Percentiles rank a stretch among this genome's conserved stretches.
phyloP scores from a whole-genome alignment of 92 coral and sea anemone species.

The Blastomussa wellsi region DNA sequence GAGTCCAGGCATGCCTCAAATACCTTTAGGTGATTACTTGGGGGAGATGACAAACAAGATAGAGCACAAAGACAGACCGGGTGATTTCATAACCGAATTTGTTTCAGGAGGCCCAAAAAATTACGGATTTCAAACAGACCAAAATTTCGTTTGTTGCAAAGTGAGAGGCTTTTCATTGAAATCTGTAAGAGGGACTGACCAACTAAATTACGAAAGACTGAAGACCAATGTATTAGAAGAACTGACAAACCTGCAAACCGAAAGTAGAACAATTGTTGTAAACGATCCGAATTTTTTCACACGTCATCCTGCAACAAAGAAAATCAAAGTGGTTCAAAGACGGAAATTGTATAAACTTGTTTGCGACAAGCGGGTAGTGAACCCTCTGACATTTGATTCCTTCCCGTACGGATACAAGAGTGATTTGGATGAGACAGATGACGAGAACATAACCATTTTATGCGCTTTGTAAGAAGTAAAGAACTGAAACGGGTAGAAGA shows the following conservation, averaged over 20 bases:
- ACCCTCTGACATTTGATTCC: neutral
- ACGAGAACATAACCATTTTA: too few relatives aligned
- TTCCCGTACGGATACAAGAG: neutral
- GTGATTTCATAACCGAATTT: constrained; percentile 6
- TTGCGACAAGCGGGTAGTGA: too few relatives aligned
- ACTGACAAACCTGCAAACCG: neutral
- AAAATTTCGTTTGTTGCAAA: constrained; percentile 6
- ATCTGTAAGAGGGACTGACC: neutral
- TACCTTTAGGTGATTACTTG: constrained; percentile 6
- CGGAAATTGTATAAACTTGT: too few relatives aligned
- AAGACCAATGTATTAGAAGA: neutral
- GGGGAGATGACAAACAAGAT: constrained; percentile 41
- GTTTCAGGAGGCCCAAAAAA: constrained; percentile 45
- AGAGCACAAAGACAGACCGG: too few relatives aligned
- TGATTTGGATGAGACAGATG: too few relatives aligned
- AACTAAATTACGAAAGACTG: constrained; percentile 18
- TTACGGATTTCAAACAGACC: constrained; percentile 17
- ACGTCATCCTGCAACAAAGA: neutral
- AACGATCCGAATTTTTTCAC: neutral
- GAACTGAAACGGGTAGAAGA: too few relatives aligned
- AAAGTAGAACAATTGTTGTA: neutral
- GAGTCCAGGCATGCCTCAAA: neutral
- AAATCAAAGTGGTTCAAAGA: neutral
- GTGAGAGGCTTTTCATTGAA: constrained; percentile 32
- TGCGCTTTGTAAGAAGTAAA: too few relatives aligned